Percentiles rank a stretch among this genome's conserved stretches.
Evolutionary conservation across 2,888 invertebrate species (phyloP).

Genomic region (Fabriciana adippe): DNA sequence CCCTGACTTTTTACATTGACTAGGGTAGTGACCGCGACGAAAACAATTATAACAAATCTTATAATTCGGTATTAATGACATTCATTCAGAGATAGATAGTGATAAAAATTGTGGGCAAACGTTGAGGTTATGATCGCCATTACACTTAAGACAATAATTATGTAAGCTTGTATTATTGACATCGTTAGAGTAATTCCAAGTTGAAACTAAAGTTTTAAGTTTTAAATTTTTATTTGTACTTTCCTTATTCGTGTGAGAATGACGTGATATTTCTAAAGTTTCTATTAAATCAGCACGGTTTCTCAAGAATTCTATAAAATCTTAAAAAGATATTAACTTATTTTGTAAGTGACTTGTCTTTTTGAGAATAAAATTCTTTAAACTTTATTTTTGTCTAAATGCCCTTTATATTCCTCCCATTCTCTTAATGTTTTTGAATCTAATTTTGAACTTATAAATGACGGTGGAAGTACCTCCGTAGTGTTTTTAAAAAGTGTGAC

Average conservation of each 20-base stretch:
- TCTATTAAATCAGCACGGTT: constrained; percentile 42
- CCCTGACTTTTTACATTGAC: constrained; percentile 27
- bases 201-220: too few relatives aligned
- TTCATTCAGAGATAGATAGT: constrained; percentile 35
- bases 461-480: too few relatives aligned
- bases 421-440: constrained; percentile 28
- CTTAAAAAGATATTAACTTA: constrained; percentile 14
- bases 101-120: constrained; percentile 39
- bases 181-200: too few relatives aligned
- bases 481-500: too few relatives aligned
- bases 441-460: neutral
- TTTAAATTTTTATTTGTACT: constrained; percentile 2
- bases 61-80: constrained; percentile 34
- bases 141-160: constrained; percentile 24
- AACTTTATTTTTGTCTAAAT: constrained; percentile 12
- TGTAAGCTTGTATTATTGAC: too few relatives aligned
- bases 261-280: constrained; percentile 20
- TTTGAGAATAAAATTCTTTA: too few relatives aligned
- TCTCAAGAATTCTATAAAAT: constrained; percentile 38
- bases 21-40: constrained; percentile 38
- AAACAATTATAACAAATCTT: constrained; percentile 43
- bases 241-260: neutral
- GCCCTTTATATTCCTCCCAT: constrained; percentile 31
- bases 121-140: constrained; percentile 36
- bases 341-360: too few relatives aligned